Conservation (phyloP, 2,888 invertebrate genomes). For the Drosophila macrospina region DNA sequence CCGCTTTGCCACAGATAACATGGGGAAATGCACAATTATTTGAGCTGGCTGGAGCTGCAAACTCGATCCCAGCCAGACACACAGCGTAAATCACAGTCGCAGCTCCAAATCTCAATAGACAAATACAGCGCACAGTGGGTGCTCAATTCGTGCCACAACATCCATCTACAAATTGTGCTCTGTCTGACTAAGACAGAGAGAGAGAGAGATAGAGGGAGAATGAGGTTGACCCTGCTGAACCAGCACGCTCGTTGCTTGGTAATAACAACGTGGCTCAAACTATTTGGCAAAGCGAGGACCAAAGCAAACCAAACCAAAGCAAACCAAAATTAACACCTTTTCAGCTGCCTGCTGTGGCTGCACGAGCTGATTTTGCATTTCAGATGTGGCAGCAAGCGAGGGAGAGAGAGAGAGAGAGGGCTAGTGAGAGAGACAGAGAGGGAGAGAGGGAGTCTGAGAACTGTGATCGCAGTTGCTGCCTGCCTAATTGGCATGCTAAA, state of each 20-base stretch:
- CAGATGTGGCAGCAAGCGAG: conserved; percentile 61
- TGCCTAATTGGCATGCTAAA: conserved; percentile 81
- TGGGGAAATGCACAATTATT: conserved; percentile 30
- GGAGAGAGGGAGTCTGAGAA: conserved; percentile 17
- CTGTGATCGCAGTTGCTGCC: conserved; percentile 47
- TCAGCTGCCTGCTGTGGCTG: conserved; percentile 66
- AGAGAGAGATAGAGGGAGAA: not conserved
- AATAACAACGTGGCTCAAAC: conserved; percentile 84
- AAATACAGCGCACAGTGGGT: conserved; percentile 63
- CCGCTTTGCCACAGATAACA: not conserved
- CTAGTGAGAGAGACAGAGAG: too few relatives aligned
- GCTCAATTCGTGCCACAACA: conserved; percentile 77
- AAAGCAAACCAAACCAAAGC: too few relatives aligned
- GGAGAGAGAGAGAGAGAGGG: not conserved
- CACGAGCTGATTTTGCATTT: conserved; percentile 83
- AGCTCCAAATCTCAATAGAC: conserved; percentile 41
- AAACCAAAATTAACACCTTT: conserved; percentile 85
- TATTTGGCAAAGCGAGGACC: conserved; percentile 77
- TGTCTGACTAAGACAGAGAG: conserved; percentile 3
- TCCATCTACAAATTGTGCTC: conserved; percentile 76
- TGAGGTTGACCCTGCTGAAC: conserved; percentile 83
- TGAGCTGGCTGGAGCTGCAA: conserved; percentile 22
- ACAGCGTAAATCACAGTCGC: conserved; percentile 19
- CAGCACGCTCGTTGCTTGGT: conserved; percentile 85
- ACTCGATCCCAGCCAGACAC: not conserved